Evolutionary conservation across 1,140 invertebrate species (phyloP), one percentile per base, ranked within the genome.

Genomic region (Papilio dardanus): DNA sequence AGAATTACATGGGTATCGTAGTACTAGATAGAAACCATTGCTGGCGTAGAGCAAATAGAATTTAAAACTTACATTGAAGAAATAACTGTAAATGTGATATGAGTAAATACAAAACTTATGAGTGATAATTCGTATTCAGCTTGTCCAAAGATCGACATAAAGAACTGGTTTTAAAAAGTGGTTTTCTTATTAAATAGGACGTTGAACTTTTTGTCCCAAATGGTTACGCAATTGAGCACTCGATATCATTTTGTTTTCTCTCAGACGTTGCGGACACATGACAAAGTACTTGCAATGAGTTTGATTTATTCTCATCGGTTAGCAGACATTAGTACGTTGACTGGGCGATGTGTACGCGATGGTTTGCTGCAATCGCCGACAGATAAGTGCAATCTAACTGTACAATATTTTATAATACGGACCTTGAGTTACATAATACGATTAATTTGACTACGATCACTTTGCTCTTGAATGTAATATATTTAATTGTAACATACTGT

Each of bases 121-220:
- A 73, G 42, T 75, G 73, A 77, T 83, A 83, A 86, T 83, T 85
- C 83, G 79, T 84, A 85, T 88, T 82, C 80, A 74, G 81, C 77
- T 81, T 83, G 84, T 84, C 80, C 77, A 86, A 89, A 87, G 77
- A 85, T 83, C 83, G 77, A 86, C 83, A 88, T 82, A 86, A 84
- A 75, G 82, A 88, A 92, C 90, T 83, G 85, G 90, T 90, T 92
- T 90, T 88, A 84, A 92, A 88, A 89, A 88, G 88, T 89, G 85
- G 90, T 90, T 90, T 88, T 86, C 86, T 81, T 88, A 87, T 87
- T 80, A 90, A 89, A 89, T 88, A 86, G 88, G 83, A 84, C 87
- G 86, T 87, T 92, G 89, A 91, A 91, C 89, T 90, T 90, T 87
- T 88, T 88, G 84, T 80, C 82, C 81, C 86, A 83, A 86, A 77